phyloP scores from a whole-genome alignment of 2,797 vertebrate genomes.

The Diceros bicornis region DNA sequence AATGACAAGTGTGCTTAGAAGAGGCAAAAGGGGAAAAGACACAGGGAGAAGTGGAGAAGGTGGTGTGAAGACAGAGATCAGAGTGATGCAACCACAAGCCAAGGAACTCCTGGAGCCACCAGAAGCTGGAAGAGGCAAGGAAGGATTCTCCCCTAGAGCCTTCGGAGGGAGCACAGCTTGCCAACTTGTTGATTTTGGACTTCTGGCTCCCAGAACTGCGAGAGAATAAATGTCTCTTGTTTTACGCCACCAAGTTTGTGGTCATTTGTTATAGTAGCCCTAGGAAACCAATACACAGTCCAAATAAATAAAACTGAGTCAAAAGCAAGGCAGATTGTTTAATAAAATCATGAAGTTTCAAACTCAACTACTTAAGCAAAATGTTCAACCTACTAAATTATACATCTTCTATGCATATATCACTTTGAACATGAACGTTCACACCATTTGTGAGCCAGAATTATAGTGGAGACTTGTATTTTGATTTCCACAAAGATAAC shows the following conservation, averaged over 20 bases:
- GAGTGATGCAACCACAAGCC: neutral
- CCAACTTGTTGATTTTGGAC: neutral
- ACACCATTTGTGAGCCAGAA: neutral
- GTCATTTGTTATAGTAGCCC: neutral
- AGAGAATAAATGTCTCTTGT: neutral
- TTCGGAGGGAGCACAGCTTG: neutral
- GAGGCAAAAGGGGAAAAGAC: neutral
- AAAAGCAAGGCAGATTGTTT: slow-evolving; percentile 29
- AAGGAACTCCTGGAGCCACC: neutral
- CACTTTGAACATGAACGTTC: slow-evolving; percentile 10
- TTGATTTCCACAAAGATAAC: slow-evolving; percentile 53
- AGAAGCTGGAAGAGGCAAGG: neutral
- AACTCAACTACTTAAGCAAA: slow-evolving; percentile 39
- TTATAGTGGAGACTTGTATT: slow-evolving; percentile 18
- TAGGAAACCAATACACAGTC: neutral
- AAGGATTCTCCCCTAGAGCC: neutral
- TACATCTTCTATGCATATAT: neutral
- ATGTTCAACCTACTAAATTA: neutral
- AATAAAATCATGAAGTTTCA: slow-evolving; percentile 45
- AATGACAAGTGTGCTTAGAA: neutral
- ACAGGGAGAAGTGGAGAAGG: neutral
- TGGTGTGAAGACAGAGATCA: neutral
- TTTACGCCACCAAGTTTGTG: neutral
- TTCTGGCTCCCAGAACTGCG: neutral
- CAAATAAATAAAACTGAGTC: slow-evolving; percentile 6